Evolutionary conservation across 2,113 vertebrate genomes (phyloP), one percentile per base, ranked within the genome.

Genomic region (Ahaetulla prasina): DNA sequence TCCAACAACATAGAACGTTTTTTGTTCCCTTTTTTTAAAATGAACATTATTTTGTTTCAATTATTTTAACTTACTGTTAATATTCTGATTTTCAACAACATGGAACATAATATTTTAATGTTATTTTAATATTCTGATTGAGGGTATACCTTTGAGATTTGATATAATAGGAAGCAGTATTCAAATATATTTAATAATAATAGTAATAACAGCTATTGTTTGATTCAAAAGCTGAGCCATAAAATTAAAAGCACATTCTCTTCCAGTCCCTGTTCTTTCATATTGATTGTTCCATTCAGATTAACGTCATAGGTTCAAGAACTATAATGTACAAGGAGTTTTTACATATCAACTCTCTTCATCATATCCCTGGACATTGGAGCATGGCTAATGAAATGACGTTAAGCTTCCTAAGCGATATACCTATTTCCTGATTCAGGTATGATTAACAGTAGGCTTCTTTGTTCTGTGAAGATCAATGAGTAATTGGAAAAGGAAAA

Each of bases 391-490:
- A 60, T 89, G 43, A 89, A 49, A 63, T 60, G 39, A 60, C 88
- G 9, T 45, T 45, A 43, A n/a, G 11, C 1, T 18, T 89, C 23
- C 54, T 63, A 27, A 45, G 8, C 47, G 27, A 14, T 45, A 39
- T 43, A 16, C 39, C 20, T 74, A 87, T 49, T 2, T 47, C 3
- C 90, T 91, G 22, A 43, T 47, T 63, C 25, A 49, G 30, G 14
- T 30, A n/a, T 80, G 88, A 95, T 27, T 22, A 92, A 90, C 85
- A 49, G 20, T 63, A 60, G 30, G 57, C 88, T 45, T 60, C 57
- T 89, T 47, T 89, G 54, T 89, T 45, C 39, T 60, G 88, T 86
- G 55, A 22, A 22, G 47, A 20, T 89, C 89, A 39, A 2, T 91
- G 84, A 27, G 27, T 1, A 3, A 2, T 91, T 60, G 57, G 57